Base-by-base conservation (phyloP, 2,113 vertebrate species). In the Orthonyx spaldingii region DNA sequence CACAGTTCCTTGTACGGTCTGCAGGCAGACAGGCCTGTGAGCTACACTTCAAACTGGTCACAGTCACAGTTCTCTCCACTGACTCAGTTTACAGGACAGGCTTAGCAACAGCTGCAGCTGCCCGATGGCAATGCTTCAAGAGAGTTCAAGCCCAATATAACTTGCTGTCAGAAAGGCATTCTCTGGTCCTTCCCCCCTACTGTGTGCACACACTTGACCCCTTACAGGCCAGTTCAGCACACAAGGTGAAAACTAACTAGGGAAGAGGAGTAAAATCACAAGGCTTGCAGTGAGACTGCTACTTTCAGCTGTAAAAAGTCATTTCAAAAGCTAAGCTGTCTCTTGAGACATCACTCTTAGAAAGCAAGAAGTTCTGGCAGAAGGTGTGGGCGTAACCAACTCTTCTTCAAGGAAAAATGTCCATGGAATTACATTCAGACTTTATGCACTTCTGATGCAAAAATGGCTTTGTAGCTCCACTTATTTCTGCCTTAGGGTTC, bases 61-160 rank as follows among this genome's bases (percentile, higher is more conserved):
- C 44, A 28, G 69, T 60, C 46, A n/a, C 82, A 90, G 7, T 24
- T 56, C 70, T 88, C 70, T 64, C 49, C 37, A 28, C 46, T 83
- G 75, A 93, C 92, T 94, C 88, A 80, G 70, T 76, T 93, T 93
- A 88, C 88, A 88, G 63, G 50, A 80, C 76, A 72, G 41, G 57
- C 75, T 83, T 68, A 79, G 78, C 37, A 80, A 97, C 92, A 96
- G 95, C 92, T 95, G 95, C 79, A 85, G 78, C 32, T 53, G 61
- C 80, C 82, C 33, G 32, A 85, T 47, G 85, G 92, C 90, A 96
- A 16, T 2, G 41, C 90, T 80, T 95, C 85, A 78, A 88, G 49
- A 86, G 64, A 89, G 32, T 30, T 90, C 49, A 72, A 91, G 78
- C 87, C 66, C 61, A 88, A 80, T 90, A 82, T 87, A 95, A 94